A percentile compares a stretch with the other conserved stretches of the same genome.
These are phyloP conservation scores for Episyrphus balteatus DNA, from an alignment of 1,140 invertebrate genomes.

Conservation along the genomic window DNA sequence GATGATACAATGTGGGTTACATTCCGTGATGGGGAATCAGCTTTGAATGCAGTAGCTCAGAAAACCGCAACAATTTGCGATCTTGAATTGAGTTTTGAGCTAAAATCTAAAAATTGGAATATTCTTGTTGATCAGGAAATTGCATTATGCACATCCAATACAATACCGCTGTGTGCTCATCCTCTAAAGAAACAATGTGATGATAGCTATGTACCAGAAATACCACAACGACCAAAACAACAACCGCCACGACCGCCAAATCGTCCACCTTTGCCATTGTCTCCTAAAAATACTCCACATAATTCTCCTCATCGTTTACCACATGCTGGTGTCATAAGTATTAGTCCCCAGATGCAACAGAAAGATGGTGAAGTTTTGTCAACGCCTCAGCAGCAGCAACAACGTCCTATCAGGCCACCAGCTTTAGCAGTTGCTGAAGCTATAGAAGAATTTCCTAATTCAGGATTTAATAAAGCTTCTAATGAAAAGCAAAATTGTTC, in stretches of 20 bases:
- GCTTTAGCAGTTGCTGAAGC: conserved; percentile 33
- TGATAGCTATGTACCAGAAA: conserved; percentile 35
- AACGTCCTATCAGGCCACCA: conserved; percentile 32
- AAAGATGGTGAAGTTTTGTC: conserved; percentile 37
- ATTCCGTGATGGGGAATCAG: conserved; percentile 74
- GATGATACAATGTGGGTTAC: conserved; percentile 81
- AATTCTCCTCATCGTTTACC: conserved; percentile 34
- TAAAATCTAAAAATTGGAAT: conserved; percentile 79
- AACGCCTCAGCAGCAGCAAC: conserved; percentile 41
- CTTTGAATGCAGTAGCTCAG: conserved; percentile 56
- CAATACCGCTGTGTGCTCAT: conserved; percentile 54
- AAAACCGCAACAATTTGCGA: conserved; percentile 51
- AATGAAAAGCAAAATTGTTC: conserved; percentile 12
- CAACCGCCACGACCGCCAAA: conserved; percentile 42
- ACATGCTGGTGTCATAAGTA: conserved; percentile 33
- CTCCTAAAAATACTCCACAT: conserved; percentile 36
- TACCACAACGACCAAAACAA: conserved; percentile 46
- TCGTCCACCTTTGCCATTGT: conserved; percentile 45
- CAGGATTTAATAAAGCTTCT: conserved; percentile 29
- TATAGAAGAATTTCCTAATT: conserved; percentile 35
- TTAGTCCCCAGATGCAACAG: conserved; percentile 18
- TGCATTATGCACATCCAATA: conserved; percentile 70
- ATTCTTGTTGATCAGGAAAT: conserved; percentile 70
- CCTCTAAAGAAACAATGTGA: conserved; percentile 25
- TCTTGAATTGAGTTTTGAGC: conserved; percentile 54